These are phyloP conservation scores for Butorides virescens DNA, from an alignment of 2,113 vertebrate species.

Conservation along the genomic window DNA sequence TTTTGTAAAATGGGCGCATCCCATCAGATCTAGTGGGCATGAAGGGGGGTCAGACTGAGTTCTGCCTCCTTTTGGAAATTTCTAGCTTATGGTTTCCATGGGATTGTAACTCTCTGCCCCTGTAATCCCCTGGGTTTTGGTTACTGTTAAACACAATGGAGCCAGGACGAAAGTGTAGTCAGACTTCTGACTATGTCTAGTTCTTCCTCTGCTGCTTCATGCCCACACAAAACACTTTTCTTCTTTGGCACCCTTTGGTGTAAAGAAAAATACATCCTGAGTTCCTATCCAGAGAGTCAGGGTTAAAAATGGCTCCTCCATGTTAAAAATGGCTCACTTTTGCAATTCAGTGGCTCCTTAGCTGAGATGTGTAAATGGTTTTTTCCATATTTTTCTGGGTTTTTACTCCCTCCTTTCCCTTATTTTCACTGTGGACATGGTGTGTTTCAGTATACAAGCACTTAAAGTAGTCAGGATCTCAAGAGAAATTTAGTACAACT, in stretches of 20 bases:
- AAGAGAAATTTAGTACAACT: neutral
- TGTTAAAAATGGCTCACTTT: neutral
- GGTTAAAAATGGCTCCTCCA: too few relatives aligned
- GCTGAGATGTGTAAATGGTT: neutral
- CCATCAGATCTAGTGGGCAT: neutral
- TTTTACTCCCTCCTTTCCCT: neutral
- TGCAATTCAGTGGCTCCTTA: neutral
- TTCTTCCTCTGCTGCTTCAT: neutral
- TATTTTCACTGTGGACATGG: neutral
- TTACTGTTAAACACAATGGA: neutral
- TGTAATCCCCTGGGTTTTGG: neutral
- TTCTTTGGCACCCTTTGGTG: neutral
- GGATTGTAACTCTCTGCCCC: neutral
- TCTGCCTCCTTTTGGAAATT: neutral
- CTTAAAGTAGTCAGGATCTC: neutral
- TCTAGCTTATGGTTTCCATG: neutral
- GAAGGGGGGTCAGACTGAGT: neutral
- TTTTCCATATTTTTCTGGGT: neutral
- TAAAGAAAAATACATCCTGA: neutral
- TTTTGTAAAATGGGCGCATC: neutral
- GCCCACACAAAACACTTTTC: neutral
- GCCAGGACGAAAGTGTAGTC: neutral
- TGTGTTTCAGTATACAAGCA: neutral
- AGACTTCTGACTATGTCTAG: neutral
- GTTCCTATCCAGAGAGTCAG: neutral